Base-by-base conservation (phyloP, 2,113 vertebrate species). In the Nibea albiflora region DNA sequence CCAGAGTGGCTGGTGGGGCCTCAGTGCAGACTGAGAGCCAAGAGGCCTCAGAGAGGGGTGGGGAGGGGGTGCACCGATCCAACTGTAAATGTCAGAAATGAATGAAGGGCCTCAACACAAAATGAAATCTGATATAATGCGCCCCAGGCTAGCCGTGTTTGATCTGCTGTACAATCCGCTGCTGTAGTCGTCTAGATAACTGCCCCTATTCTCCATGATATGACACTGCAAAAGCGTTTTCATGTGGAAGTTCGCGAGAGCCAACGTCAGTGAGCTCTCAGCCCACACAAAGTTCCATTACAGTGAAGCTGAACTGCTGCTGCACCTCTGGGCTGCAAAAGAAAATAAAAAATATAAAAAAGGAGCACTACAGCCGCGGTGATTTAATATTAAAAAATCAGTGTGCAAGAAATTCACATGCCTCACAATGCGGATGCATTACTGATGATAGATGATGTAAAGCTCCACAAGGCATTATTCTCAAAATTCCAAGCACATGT, bases 51-150 rank as follows among this genome's bases (percentile, higher is more conserved):
- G 31, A 83, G 89, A 86, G 92, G 92, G 92, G 91, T 73, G 74
- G 35, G 35, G 31, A 31, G 31, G 31, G 31, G 31, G 31, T 73
- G 74, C 76, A 80, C 56, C 74, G 73, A 80, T 91, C 90, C 90
- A 88, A 94, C 93, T 94, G 93, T 94, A 95, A 95, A 95, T 94
- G 94, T 95, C 94, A 94, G 90, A 95, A 95, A 93, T 95, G 91
- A 95, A 94, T 95, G 94, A 94, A 93, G 88, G 94, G 92, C 92
- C 92, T 94, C 93, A 91, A 86, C 88, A 90, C 85, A 86, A 93
- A 92, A 92, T 88, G 92, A 93, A 95, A 94, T 91, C 72, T 91
- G 91, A 94, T 94, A 91, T 88, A 84, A 85, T 20, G 87, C 0
- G 81, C 90, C 81, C 82, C 87, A 63, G 90, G 91, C 83, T 80